A percentile compares a stretch with the other conserved stretches of the same genome.
Conservation (phyloP, 2,888 invertebrate genomes). For the Callinectes sapidus region DNA sequence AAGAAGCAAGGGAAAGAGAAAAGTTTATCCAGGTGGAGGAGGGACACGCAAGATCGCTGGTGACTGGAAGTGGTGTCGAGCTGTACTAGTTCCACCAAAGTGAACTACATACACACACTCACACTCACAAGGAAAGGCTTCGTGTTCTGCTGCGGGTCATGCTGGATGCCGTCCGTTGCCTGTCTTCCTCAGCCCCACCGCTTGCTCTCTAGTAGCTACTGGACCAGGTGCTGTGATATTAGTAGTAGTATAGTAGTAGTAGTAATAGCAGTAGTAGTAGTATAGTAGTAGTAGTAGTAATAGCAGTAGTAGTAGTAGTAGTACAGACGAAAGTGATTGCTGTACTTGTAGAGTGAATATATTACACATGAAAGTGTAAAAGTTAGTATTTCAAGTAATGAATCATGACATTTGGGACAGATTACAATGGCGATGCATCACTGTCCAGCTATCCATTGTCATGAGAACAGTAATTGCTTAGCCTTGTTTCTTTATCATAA, state of each 20-base stretch:
- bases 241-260: slow-evolving; percentile 18
- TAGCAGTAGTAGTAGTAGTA: too few species aligned
- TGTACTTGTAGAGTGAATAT: too few species aligned
- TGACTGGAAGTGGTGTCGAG: neutral
- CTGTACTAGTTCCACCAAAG: neutral
- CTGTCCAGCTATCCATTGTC: too few species aligned
- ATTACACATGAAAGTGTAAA: too few species aligned
- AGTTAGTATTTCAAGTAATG: too few species aligned
- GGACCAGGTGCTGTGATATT: neutral
- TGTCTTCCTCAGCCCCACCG: neutral
- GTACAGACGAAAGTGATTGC: too few species aligned
- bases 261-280: slow-evolving; percentile 40
- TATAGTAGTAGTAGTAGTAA: slow-evolving; percentile 1
- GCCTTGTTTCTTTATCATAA: too few species aligned
- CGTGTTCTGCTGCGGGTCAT: neutral
- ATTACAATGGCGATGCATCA: too few species aligned
- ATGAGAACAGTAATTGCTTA: too few species aligned
- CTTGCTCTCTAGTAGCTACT: neutral
- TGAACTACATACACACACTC: too few species aligned
- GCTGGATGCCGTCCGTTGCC: neutral
- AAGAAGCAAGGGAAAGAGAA: neutral
- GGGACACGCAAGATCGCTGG: neutral
- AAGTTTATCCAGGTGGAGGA: neutral
- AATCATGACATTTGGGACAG: too few species aligned
- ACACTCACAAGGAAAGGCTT: neutral